Evolutionary conservation across 2,888 invertebrate species (phyloP).

Genomic region (Eristalinus aeneus): DNA sequence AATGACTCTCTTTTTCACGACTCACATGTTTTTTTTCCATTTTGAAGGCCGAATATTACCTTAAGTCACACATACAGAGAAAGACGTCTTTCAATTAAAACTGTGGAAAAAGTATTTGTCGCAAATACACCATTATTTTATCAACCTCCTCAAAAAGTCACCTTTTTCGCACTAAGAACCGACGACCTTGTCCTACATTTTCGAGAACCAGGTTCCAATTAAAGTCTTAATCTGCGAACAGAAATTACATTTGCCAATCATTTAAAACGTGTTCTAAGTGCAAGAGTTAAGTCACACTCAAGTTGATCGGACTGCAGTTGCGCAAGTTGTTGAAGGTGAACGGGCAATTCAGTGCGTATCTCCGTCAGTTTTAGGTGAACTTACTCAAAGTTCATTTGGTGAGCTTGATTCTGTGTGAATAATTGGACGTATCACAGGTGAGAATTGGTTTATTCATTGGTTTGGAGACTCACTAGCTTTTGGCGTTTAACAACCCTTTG

Average conservation of each 20-base stretch:
- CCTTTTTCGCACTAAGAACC: conserved; percentile 4
- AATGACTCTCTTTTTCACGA: too few relatives aligned
- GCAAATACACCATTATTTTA: background rate
- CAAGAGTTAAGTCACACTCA: conserved; percentile 4
- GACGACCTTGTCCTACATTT: conserved; percentile 25
- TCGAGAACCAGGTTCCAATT: conserved; percentile 10
- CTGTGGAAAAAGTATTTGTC: background rate
- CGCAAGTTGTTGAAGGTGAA: background rate
- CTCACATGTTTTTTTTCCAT: too few relatives aligned
- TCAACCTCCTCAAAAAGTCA: background rate
- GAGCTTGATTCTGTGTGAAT: background rate
- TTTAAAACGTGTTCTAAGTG: conserved; percentile 11
- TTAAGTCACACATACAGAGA: background rate
- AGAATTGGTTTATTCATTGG: background rate
- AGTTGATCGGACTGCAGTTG: conserved; percentile 11
- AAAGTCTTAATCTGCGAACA: background rate
- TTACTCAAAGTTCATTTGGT: background rate
- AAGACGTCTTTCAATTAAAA: background rate
- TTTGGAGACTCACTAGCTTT: background rate
- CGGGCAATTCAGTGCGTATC: background rate
- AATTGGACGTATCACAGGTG: background rate
- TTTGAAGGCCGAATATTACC: too few relatives aligned
- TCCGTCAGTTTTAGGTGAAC: background rate
- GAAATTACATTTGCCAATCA: background rate
- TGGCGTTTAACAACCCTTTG: background rate